Evolutionary conservation across 1,140 invertebrate species (phyloP).

Genomic region (Brachystomella parvula): DNA sequence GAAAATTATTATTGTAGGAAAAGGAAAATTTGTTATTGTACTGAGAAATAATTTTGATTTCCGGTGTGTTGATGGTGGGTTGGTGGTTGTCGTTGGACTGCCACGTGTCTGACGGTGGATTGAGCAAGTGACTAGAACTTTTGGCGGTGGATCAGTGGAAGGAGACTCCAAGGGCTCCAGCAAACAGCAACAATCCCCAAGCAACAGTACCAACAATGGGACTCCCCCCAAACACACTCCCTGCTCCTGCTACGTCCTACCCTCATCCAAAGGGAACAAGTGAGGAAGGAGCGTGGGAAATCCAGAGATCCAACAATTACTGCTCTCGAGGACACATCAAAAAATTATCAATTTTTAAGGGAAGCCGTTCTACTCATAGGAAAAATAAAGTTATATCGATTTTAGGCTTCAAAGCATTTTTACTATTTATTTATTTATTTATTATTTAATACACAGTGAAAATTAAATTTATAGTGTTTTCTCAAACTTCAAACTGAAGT

Average conservation of each 20-base stretch:
- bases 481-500: no score
- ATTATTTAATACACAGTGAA: no score
- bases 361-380: no score
- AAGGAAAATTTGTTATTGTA: background rate
- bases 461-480: no score
- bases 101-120: constrained; percentile 8
- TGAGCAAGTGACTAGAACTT: constrained; percentile 7
- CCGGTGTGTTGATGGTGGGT: background rate
- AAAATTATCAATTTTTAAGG: no score
- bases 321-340: no score
- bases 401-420: no score
- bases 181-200: background rate
- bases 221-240: background rate
- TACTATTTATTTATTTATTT: no score
- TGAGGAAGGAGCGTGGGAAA: no score
- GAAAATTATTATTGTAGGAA: no score
- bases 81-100: constrained; percentile 5
- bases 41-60: background rate
- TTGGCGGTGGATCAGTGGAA: background rate
- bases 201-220: constrained; percentile 1
- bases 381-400: no score
- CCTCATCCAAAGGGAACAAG: background rate
- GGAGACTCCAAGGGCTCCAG: constrained; percentile 3
- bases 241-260: background rate
- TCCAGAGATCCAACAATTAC: no score